Percentiles rank a stretch among this genome's conserved stretches.
Evolutionary conservation across 2,113 vertebrate genomes (phyloP).

Genomic region (Polypterus bichir): DNA sequence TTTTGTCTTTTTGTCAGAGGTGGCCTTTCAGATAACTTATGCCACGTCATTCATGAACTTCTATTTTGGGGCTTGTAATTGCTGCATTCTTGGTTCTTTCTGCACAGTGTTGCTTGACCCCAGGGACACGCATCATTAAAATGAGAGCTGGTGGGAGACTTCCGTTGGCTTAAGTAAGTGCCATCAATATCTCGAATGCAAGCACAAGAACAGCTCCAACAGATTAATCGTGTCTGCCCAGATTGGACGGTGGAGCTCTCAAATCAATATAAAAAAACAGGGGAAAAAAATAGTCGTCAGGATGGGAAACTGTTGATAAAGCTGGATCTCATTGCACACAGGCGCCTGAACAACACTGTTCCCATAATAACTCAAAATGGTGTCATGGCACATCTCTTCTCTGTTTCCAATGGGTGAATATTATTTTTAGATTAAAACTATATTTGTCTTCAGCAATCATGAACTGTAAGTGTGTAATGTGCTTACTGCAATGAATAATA

Average conservation of each 20-base stretch:
- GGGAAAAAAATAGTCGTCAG: background rate
- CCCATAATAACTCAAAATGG: background rate
- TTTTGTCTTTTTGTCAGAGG: too few species aligned
- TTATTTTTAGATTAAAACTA: too few species aligned
- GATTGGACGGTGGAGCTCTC: background rate
- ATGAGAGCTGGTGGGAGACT: background rate
- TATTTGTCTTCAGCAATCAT: too few species aligned
- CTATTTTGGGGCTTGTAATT: too few species aligned
- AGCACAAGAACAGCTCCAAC: background rate
- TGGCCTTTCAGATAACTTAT: too few species aligned
- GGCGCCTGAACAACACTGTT: conserved; percentile 2
- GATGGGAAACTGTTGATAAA: background rate
- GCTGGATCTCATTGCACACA: background rate
- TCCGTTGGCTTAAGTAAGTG: background rate
- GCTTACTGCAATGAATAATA: too few species aligned
- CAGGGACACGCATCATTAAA: background rate
- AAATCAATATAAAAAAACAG: background rate
- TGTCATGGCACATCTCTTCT: conserved; percentile 1
- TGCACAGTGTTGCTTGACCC: conserved; percentile 1
- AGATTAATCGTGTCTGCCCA: background rate
- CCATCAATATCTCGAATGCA: background rate
- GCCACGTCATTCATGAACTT: too few species aligned
- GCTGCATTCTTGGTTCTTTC: background rate
- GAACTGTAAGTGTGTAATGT: too few species aligned
- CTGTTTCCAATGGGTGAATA: too few species aligned